Evolutionary conservation across 2,113 vertebrate genomes (phyloP), one percentile per base, ranked within the genome.

Genomic region (Eulacestoma nigropectus): DNA sequence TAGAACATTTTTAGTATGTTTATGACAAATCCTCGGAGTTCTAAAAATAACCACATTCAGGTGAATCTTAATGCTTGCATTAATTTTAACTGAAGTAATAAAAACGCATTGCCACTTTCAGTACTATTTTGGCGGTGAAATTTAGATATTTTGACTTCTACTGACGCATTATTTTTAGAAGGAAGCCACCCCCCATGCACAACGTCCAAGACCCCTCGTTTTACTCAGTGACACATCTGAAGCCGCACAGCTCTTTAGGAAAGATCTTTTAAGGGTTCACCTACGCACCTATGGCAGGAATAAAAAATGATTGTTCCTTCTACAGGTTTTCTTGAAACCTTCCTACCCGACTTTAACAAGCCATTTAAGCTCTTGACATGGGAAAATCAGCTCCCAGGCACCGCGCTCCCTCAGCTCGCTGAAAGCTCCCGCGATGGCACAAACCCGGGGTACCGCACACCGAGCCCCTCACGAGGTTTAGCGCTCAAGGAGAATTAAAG

Each of bases 61-160:
- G 41, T 69, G 16, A 41, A 52, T 26, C 64, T 27, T 21, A 39
- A 68, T 1, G 15, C n/a, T 9, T 17, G 46, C 32, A 5, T 12
- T 52, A 37, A n/a, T 20, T 74, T 59, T 13, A 33, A 27, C 42
- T 30, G 2, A 32, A 82, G 5, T 55, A 69, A 49, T 0, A 46
- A 7, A 57, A 50, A 35, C 0, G 0, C 41, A 2, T 0, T 19
- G 35, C 29, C 22, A 3, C 20, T 29, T 49, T 2, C 1, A 29
- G 9, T 1, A 33, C 11, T 44, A 27, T 13, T 41, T 10, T 2
- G 35, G 39, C 1, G 25, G 16, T 14, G 23, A 52, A 68, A 74
- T 6, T 4, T 1, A 27, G 56, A 47, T 14, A 14, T 0, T 3
- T 3, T 57, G 20, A 2, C 27, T 19, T 27, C 11, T 10, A 32